These are phyloP conservation scores for Clinocottus analis DNA, from an alignment of 2,113 vertebrate species.

Conservation along the genomic window DNA sequence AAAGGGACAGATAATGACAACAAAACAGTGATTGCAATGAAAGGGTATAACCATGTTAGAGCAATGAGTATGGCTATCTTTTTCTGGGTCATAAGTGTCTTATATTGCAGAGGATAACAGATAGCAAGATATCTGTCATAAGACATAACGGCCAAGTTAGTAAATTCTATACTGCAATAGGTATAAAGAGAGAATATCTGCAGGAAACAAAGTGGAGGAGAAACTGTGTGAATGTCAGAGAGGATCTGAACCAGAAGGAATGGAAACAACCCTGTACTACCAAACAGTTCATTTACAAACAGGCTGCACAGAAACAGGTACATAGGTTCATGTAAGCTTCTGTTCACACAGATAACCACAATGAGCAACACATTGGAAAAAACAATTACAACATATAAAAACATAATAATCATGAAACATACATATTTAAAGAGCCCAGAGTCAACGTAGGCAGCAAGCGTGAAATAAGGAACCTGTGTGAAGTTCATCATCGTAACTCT, in stretches of 20 bases:
- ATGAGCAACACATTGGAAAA: neutral
- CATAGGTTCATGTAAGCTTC: constrained; percentile 39
- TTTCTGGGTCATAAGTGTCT: neutral
- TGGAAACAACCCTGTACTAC: constrained; percentile 30
- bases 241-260: constrained; percentile 4
- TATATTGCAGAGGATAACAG: constrained; percentile 3
- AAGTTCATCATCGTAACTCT: neutral
- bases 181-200: neutral
- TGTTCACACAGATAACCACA: constrained; percentile 20
- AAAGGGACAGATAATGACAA: constrained; percentile 32
- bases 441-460: neutral
- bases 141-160: constrained; percentile 1
- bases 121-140: constrained; percentile 5
- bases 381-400: neutral
- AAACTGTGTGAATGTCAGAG: constrained; percentile 17
- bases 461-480: neutral
- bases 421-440: neutral
- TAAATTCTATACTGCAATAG: neutral
- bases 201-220: neutral
- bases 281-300: constrained; percentile 29
- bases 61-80: neutral
- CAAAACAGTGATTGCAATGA: neutral
- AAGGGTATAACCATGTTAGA: constrained; percentile 48
- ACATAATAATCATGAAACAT: neutral
- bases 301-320: constrained; percentile 24